Evolutionary conservation across 2,888 invertebrate genomes (phyloP), one percentile per base, ranked within the genome.

Genomic region (Diplolepis rosae): DNA sequence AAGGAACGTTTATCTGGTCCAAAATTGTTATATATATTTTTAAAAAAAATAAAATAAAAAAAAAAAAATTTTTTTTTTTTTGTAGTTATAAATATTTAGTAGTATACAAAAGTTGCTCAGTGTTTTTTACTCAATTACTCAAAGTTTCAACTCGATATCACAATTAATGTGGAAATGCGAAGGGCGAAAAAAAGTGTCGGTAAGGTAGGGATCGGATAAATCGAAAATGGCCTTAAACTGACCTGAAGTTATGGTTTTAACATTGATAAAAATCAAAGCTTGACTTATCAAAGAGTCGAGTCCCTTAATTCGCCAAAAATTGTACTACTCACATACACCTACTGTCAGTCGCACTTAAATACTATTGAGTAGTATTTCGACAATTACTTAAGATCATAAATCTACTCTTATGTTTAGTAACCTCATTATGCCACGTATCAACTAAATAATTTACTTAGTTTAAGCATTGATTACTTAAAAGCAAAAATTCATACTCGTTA

Each of bases 281-380:
- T 6, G 35, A 24, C 11, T 39, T 39, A 35, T 42, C 39, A 61
- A 61, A 39, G 22, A 27, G 24, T 27, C 18, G 15, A 54, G 15
- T 54, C 15, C 18, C 22, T 61, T 61, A 42, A 72, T 61, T 71
- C 72, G 71, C 73, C 71, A 73, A 71, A 73, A 70, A 74, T 76
- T 76, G 65, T 74, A 69, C 73, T 69, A 68, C 68, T 68, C 61
- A 71, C 61, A 48, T 50, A 70, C 52, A 32, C 66, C 71, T 72
- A 68, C 61, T 80, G 78, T 80, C 80, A 79, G 78, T 80, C 78
- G 79, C 76, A 78, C 81, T 80, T 81, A 79, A 77, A 76, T 74
- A 75, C 77, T 76, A 77, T 77, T 52, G 74, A 77, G 72, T 77
- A 77, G 70, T 77, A 75, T 73, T 74, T 75, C 73, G 74, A 73